Conservation (phyloP, 2,113 vertebrate species). For the Ascaphus truei region DNA sequence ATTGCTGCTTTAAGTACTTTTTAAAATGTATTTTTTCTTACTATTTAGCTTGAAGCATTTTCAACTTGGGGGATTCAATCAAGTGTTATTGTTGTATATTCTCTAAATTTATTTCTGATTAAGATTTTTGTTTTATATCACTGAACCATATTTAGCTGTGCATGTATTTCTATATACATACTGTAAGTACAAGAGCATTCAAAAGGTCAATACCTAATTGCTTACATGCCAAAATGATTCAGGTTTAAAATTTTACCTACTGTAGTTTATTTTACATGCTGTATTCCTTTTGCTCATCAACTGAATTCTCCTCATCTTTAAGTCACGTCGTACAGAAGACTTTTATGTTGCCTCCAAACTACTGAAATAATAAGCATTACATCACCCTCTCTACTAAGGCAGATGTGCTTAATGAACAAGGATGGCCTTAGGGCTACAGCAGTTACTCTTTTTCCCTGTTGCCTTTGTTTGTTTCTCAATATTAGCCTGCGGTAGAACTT, state of each 20-base stretch:
- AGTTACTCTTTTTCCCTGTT: background rate
- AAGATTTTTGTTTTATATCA: background rate
- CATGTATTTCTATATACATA: background rate
- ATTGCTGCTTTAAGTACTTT: too few relatives aligned
- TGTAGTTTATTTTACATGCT: background rate
- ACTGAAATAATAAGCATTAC: background rate
- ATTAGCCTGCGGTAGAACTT: background rate
- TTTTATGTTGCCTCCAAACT: background rate
- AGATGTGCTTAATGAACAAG: background rate
- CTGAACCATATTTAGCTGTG: background rate
- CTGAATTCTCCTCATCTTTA: background rate
- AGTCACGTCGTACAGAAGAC: background rate
- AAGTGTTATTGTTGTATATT: too few relatives aligned
- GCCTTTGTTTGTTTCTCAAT: background rate
- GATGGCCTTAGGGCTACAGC: too few relatives aligned
- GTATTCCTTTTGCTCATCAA: background rate
- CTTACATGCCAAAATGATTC: background rate
- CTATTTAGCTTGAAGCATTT: too few relatives aligned
- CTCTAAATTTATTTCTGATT: background rate
- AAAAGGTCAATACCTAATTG: background rate
- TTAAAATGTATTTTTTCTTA: too few relatives aligned
- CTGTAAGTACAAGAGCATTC: background rate
- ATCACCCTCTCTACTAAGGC: background rate
- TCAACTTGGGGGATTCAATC: too few relatives aligned
- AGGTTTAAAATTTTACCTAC: background rate